Percentiles rank a stretch among this genome's conserved stretches.
Conservation (phyloP, 1,140 invertebrate genomes). For the Drosophila sulfurigaster region DNA sequence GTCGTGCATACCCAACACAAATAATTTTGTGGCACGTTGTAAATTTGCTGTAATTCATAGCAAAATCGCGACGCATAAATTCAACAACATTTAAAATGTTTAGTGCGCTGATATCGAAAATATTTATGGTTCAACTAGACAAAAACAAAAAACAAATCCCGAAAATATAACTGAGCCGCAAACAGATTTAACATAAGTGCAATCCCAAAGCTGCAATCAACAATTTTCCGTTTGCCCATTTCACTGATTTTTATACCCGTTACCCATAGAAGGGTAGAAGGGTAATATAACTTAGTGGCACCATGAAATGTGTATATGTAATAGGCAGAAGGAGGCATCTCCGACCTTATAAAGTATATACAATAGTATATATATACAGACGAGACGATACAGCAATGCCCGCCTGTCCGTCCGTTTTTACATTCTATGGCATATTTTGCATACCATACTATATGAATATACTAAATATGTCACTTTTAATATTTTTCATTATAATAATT, state of each 20-base stretch:
- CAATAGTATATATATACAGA: too few relatives aligned
- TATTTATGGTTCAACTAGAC: slow-evolving; percentile 55
- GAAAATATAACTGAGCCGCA: background rate
- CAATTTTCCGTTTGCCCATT: background rate
- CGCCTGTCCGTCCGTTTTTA: too few relatives aligned
- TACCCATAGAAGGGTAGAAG: too few relatives aligned
- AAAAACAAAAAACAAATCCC: slow-evolving; percentile 1
- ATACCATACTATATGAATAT: too few relatives aligned
- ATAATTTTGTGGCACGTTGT: slow-evolving; percentile 3
- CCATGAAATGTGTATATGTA: too few relatives aligned
- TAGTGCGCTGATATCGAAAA: slow-evolving; percentile 41
- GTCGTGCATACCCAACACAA: background rate
- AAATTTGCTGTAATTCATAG: slow-evolving; percentile 65
- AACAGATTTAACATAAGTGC: slow-evolving; percentile 25
- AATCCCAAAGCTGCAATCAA: slow-evolving; percentile 21
- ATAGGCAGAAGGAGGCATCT: too few relatives aligned
- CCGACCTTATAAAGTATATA: too few relatives aligned
- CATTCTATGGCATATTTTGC: too few relatives aligned
- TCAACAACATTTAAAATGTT: slow-evolving; percentile 41
- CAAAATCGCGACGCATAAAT: slow-evolving; percentile 55
- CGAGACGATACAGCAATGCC: too few relatives aligned
- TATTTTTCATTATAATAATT: too few relatives aligned
- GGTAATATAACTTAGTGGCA: too few relatives aligned
- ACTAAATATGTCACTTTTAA: too few relatives aligned
- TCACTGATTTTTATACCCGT: background rate